Conservation (phyloP, 1,140 invertebrate species). For the Zaprionus ghesquierei region DNA sequence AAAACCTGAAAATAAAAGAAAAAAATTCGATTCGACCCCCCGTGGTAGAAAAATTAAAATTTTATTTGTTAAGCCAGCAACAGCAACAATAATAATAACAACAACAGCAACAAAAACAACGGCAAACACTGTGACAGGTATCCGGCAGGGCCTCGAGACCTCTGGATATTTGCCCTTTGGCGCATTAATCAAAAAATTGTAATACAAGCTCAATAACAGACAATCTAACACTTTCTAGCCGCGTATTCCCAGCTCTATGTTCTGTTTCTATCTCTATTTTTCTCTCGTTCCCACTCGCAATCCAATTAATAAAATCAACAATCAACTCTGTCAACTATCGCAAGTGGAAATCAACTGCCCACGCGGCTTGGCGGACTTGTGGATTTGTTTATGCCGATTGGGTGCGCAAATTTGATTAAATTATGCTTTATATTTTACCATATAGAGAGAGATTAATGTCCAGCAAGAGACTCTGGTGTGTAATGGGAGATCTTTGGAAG, state of each 20-base stretch:
- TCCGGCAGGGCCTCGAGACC: neutral
- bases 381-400: slow-evolving; percentile 32
- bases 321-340: slow-evolving; percentile 52
- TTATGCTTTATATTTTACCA: slow-evolving; percentile 61
- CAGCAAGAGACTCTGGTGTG: neutral
- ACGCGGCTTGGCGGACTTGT: slow-evolving; percentile 51
- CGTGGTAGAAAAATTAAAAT: slow-evolving; percentile 74
- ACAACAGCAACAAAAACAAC: slow-evolving; percentile 11
- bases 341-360: slow-evolving; percentile 68
- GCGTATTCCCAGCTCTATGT: slow-evolving; percentile 1
- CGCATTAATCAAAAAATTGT: slow-evolving; percentile 69
- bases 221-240: slow-evolving; percentile 73
- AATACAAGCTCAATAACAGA: slow-evolving; percentile 75
- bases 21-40: slow-evolving; percentile 51
- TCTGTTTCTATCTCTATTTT: neutral
- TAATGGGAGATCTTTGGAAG: neutral
- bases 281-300: slow-evolving; percentile 24
- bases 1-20: slow-evolving; percentile 35
- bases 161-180: slow-evolving; percentile 39
- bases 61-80: slow-evolving; percentile 73
- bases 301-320: slow-evolving; percentile 81
- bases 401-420: slow-evolving; percentile 65
- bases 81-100: slow-evolving; percentile 50
- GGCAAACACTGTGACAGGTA: slow-evolving; percentile 63
- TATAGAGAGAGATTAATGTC: slow-evolving; percentile 7